phyloP scores from a whole-genome alignment of 1,140 invertebrate genomes.

The Leptopilina clavipes region DNA sequence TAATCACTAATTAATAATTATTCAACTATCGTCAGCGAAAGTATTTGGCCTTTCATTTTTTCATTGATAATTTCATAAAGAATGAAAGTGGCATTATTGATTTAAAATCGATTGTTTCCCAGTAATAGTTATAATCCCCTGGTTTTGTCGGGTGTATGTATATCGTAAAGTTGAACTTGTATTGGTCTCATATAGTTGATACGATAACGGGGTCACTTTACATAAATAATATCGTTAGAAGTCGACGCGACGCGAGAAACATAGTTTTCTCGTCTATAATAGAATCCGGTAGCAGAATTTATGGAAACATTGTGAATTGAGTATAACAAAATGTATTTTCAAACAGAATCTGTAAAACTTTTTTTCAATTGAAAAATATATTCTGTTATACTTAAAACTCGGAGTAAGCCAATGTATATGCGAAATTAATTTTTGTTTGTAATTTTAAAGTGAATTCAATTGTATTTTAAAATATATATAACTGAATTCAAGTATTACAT shows the following conservation, averaged over 20 bases:
- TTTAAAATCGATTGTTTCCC: slow-evolving; percentile 7
- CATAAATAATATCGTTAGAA: slow-evolving; percentile 16
- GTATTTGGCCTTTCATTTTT: too few species aligned
- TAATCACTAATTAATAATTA: too few species aligned
- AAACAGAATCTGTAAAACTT: too few species aligned
- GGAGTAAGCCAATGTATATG: too few species aligned
- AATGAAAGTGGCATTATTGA: background rate
- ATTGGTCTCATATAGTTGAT: background rate
- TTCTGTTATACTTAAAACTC: too few species aligned
- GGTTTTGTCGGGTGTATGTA: background rate
- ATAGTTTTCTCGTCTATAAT: slow-evolving; percentile 3
- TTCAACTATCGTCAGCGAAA: too few species aligned
- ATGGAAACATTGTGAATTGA: background rate
- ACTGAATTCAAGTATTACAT: too few species aligned
- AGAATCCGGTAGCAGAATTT: background rate
- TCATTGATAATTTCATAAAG: too few species aligned
- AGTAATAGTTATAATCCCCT: background rate
- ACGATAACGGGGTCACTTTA: slow-evolving; percentile 14
- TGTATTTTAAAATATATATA: too few species aligned
- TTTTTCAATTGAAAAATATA: background rate
- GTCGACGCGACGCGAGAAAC: slow-evolving; percentile 11
- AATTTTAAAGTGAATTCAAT: too few species aligned
- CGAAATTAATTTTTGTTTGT: too few species aligned
- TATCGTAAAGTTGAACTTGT: background rate
- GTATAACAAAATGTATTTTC: background rate